Base-by-base conservation (phyloP, 2,113 vertebrate species). In the Mionectes macconnelli region DNA sequence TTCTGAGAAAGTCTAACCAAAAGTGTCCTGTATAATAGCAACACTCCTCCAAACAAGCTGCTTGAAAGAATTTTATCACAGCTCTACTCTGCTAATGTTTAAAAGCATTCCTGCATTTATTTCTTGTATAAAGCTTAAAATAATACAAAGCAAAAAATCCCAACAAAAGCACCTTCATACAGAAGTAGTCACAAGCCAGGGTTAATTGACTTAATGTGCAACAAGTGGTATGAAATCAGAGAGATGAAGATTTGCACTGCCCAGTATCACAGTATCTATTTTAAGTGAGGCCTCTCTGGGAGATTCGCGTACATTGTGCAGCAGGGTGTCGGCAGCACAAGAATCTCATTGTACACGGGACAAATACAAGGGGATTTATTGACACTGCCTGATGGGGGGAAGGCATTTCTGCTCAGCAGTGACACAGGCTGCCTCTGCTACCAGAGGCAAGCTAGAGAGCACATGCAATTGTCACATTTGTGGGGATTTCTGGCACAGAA, bases 311-410 rank as follows among this genome's bases (percentile, higher is more conserved):
- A 70, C 28, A 66, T 78, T 73, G 75, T 85, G 67, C 56, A 93
- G 94, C 84, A 93, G 44, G 45, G 57, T 52, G 53, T 66, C 52
- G 64, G 67, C 31, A 24, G 47, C 73, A 97, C 96, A 97, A 97
- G 92, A 95, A 90, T 52, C 57, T 82, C 69, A 86, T 84, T 98
- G 91, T 97, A 74, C 60, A 28, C 39, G 44, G 73, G 87, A 90
- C 74, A 96, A 96, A 96, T 14, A 93, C 47, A 97, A 96, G 95
- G 91, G 77, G 49, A 74, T 84, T 94, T 88, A 96, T 30, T 96
- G 95, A 96, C 39, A 22, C 79, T 73, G 49, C 49, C 82, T 69
- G 80, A 30, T 11, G 15, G 55, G 28, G 25, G 77, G 47, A 74
- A 84, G 69, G 79, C 68, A 84, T 31, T 68, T 84, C 78, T 87